Conservation (phyloP, 1,140 invertebrate genomes). For the Tetramorium alpestre region DNA sequence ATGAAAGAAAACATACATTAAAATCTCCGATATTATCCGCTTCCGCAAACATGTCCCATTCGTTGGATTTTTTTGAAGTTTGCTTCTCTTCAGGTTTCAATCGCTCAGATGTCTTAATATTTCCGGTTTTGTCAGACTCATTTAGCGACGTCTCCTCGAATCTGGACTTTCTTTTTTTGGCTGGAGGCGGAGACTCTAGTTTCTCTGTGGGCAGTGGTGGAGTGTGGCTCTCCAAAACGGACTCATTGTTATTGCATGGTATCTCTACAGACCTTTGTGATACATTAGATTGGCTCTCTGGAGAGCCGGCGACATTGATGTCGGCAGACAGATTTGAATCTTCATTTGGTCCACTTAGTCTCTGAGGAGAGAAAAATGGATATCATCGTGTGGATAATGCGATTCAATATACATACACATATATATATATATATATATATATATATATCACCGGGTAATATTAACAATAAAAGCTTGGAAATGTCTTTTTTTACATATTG, state of each 20-base stretch:
- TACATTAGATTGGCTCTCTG: slow-evolving; percentile 79
- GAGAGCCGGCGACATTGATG: slow-evolving; percentile 77
- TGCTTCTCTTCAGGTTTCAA: slow-evolving; percentile 81
- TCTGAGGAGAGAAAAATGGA: slow-evolving; percentile 75
- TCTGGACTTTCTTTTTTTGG: slow-evolving; percentile 82
- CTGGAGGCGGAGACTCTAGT: slow-evolving; percentile 72
- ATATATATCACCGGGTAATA: no score
- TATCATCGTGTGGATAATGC: no score
- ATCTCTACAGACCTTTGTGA: slow-evolving; percentile 78
- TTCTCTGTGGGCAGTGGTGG: slow-evolving; percentile 81
- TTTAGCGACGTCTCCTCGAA: slow-evolving; percentile 78
- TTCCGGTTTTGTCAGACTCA: slow-evolving; percentile 74
- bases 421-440: no score
- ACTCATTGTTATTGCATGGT: slow-evolving; percentile 81
- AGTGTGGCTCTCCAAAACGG: slow-evolving; percentile 82
- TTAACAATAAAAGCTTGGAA: not conserved
- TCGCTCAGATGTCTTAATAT: slow-evolving; percentile 75
- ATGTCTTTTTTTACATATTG: not conserved
- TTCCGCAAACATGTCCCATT: slow-evolving; percentile 96
- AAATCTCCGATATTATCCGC: slow-evolving; percentile 94
- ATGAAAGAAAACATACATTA: slow-evolving; percentile 89
- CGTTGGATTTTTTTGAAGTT: slow-evolving; percentile 85
- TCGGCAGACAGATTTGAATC: slow-evolving; percentile 87
- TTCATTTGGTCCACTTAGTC: slow-evolving; percentile 88
- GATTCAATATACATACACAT: no score